These are phyloP conservation scores for Drosophila siamana DNA, from an alignment of 2,888 invertebrate genomes.

Conservation along the genomic window DNA sequence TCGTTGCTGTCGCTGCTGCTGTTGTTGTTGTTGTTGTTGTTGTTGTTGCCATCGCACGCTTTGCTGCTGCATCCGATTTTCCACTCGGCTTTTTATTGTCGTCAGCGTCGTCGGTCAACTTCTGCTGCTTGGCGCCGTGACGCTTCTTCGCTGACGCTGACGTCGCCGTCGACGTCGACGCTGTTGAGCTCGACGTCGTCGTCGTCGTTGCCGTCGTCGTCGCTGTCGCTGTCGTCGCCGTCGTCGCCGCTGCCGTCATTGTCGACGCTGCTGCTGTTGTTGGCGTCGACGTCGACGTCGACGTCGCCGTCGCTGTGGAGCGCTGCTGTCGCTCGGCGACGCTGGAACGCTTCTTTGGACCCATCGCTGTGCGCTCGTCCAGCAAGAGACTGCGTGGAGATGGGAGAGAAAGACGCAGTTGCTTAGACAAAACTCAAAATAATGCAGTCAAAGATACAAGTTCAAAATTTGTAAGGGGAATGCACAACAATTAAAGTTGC, in stretches of 20 bases:
- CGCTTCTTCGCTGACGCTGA: slow-evolving; percentile 80
- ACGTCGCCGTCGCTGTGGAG: slow-evolving; percentile 46
- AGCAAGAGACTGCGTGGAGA: slow-evolving; percentile 28
- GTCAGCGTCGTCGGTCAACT: slow-evolving; percentile 56
- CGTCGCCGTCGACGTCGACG: slow-evolving; percentile 41
- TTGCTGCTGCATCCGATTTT: slow-evolving; percentile 47
- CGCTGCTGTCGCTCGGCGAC: slow-evolving; percentile 83
- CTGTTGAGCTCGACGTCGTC: slow-evolving; percentile 10
- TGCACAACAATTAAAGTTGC: no score
- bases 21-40: slow-evolving; percentile 18
- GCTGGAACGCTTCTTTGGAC: slow-evolving; percentile 83
- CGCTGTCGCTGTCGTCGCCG: slow-evolving; percentile 19
- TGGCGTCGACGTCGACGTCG: not conserved
- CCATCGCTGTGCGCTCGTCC: slow-evolving; percentile 69
- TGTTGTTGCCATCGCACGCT: slow-evolving; percentile 27
- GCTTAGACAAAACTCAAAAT: not conserved
- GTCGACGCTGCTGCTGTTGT: slow-evolving; percentile 19
- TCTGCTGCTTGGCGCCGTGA: slow-evolving; percentile 62
- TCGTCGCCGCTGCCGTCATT: not conserved
- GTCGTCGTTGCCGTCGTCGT: slow-evolving; percentile 14
- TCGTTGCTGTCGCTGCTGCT: slow-evolving; percentile 15
- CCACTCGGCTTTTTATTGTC: slow-evolving; percentile 42
- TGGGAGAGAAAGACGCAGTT: not conserved
- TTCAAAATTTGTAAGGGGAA: no score
- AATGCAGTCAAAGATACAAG: no score